A percentile compares a stretch with the other conserved stretches of the same genome.
Conservation (phyloP, 2,797 vertebrate genomes). For the Anas bernieri region DNA sequence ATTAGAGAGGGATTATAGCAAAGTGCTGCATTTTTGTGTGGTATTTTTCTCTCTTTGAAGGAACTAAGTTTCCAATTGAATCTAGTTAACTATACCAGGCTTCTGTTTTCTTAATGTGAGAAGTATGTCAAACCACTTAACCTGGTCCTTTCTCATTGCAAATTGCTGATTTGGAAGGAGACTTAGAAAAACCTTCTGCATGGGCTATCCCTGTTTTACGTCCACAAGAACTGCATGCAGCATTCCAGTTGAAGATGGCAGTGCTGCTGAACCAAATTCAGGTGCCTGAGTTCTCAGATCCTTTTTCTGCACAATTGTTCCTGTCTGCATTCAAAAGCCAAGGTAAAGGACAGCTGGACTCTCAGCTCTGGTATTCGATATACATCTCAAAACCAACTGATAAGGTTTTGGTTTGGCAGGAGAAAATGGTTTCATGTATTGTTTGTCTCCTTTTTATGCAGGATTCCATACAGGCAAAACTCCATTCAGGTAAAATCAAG, state of each 20-base stretch:
- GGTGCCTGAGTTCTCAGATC: not conserved
- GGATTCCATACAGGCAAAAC: not conserved
- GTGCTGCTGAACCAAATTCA: not conserved
- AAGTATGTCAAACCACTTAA: not conserved
- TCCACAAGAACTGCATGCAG: not conserved
- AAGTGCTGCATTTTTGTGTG: not conserved
- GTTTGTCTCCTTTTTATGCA: not conserved
- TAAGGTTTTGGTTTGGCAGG: not conserved
- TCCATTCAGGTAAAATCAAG: not conserved
- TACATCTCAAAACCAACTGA: not conserved
- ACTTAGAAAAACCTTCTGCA: not conserved
- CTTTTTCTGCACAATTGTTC: not conserved
- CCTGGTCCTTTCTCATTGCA: not conserved
- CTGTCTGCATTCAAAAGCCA: not conserved
- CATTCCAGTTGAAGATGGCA: not conserved
- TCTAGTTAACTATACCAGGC: not conserved
- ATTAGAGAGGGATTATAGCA: constrained; percentile 40
- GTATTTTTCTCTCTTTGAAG: not conserved
- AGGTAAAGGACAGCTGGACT: not conserved
- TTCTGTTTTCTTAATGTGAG: not conserved
- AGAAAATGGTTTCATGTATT: not conserved
- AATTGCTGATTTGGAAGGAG: not conserved
- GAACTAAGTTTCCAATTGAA: not conserved
- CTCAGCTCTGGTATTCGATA: not conserved
- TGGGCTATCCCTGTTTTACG: rapidly evolving